Conservation (phyloP, 2,797 vertebrate species). For the Emydoidea blandingii region DNA sequence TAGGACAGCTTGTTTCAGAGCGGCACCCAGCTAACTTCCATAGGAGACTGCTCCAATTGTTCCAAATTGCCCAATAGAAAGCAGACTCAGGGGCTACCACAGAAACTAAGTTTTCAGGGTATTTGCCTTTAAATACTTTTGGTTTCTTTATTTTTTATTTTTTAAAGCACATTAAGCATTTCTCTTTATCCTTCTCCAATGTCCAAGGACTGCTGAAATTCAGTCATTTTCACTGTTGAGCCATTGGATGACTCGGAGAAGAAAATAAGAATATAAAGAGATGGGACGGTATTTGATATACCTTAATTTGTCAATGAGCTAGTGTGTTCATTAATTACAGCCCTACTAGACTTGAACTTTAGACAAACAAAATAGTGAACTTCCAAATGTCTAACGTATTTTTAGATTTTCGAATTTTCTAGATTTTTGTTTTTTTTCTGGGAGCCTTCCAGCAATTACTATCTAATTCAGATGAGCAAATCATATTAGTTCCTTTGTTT, state of each 20-base stretch:
- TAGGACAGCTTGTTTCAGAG: neutral
- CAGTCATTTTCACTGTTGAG: neutral
- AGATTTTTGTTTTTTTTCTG: neutral
- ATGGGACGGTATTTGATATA: neutral
- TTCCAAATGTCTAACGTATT: neutral
- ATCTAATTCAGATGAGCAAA: neutral
- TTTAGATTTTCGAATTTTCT: neutral
- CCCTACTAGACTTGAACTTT: neutral
- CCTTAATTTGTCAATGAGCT: neutral
- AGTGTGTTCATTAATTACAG: neutral
- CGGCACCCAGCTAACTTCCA: neutral
- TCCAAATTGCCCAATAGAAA: neutral
- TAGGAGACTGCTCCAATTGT: neutral
- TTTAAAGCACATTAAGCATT: neutral
- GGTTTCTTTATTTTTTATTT: neutral
- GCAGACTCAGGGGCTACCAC: neutral
- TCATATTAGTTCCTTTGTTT: neutral
- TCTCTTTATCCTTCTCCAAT: neutral
- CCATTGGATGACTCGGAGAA: neutral
- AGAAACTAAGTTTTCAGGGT: neutral
- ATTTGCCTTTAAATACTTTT: neutral
- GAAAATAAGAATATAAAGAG: neutral
- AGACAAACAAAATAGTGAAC: neutral
- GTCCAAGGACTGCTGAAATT: neutral
- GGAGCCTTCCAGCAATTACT: neutral